These are phyloP conservation scores for Eupeodes corollae DNA, from an alignment of 1,140 invertebrate genomes.

Conservation along the genomic window DNA sequence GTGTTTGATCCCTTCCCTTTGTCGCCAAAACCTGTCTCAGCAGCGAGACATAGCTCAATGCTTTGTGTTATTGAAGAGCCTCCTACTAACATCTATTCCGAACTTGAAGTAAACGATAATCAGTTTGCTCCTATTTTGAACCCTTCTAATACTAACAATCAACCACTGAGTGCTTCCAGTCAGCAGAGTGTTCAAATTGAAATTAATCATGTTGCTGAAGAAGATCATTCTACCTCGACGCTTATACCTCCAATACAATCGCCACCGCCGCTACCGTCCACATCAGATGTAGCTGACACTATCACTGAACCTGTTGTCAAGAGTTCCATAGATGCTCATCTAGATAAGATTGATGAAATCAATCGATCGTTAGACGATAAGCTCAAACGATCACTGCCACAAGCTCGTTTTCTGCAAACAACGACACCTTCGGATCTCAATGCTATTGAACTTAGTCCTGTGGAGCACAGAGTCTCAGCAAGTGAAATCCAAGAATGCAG, in stretches of 20 bases:
- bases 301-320: slow-evolving; percentile 5
- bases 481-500: slow-evolving; percentile 7
- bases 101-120: slow-evolving; percentile 18
- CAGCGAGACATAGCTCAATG: slow-evolving; percentile 17
- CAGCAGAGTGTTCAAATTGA: slow-evolving; percentile 22
- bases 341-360: slow-evolving; percentile 30
- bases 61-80: slow-evolving; percentile 25
- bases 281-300: too few relatives aligned
- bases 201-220: slow-evolving; percentile 14
- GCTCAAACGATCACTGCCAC: slow-evolving; percentile 17
- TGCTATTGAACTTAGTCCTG: slow-evolving; percentile 18
- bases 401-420: slow-evolving; percentile 2
- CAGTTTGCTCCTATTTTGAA: neutral
- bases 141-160: neutral
- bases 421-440: slow-evolving; percentile 15
- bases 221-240: too few relatives aligned
- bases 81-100: slow-evolving; percentile 29
- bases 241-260: too few relatives aligned
- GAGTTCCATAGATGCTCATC: slow-evolving; percentile 29
- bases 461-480: neutral
- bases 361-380: slow-evolving; percentile 31
- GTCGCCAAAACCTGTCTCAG: neutral
- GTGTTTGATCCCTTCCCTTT: too few relatives aligned
- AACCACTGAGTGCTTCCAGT: neutral
- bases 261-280: neutral